Percentiles rank a stretch among this genome's conserved stretches.
phyloP scores from a whole-genome alignment of 2,113 vertebrate genomes.

The Hippocampus barbouri region DNA sequence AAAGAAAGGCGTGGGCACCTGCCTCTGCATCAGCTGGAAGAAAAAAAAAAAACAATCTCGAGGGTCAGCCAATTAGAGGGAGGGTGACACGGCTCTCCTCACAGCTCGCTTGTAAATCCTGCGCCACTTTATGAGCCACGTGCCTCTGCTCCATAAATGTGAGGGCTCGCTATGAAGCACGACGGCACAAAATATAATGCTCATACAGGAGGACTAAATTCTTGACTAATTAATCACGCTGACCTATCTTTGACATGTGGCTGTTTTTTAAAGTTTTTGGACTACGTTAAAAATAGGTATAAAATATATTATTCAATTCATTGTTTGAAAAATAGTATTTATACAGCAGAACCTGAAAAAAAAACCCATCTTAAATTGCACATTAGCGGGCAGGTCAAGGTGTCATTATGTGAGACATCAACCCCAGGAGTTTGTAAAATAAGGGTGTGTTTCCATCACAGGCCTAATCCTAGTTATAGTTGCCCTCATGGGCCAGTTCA shows the following conservation, averaged over 20 bases:
- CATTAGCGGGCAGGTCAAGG: too few relatives aligned
- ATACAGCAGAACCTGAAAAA: too few relatives aligned
- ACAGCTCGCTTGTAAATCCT: constrained; percentile 50
- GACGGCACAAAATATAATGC: not conserved
- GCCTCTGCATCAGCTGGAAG: constrained; percentile 35
- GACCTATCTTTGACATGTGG: not conserved
- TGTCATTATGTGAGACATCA: not conserved
- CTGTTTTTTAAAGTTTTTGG: not conserved
- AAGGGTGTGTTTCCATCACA: too few relatives aligned
- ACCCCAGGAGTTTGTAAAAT: not conserved
- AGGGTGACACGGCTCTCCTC: constrained; percentile 51
- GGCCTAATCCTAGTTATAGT: too few relatives aligned
- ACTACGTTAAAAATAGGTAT: not conserved
- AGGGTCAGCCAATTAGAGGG: constrained; percentile 63
- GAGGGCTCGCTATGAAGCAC: constrained; percentile 19
- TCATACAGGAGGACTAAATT: not conserved
- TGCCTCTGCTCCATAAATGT: constrained; percentile 42
- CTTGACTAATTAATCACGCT: not conserved
- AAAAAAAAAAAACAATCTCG: constrained; percentile 40
- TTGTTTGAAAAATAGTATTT: not conserved
- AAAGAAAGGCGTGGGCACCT: constrained; percentile 27
- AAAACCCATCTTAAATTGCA: too few relatives aligned
- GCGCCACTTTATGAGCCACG: constrained; percentile 40
- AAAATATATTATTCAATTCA: not conserved
- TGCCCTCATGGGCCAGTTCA: too few relatives aligned